Evolutionary conservation across 2,797 vertebrate genomes (phyloP).

Genomic region (Aulostomus chinensis): DNA sequence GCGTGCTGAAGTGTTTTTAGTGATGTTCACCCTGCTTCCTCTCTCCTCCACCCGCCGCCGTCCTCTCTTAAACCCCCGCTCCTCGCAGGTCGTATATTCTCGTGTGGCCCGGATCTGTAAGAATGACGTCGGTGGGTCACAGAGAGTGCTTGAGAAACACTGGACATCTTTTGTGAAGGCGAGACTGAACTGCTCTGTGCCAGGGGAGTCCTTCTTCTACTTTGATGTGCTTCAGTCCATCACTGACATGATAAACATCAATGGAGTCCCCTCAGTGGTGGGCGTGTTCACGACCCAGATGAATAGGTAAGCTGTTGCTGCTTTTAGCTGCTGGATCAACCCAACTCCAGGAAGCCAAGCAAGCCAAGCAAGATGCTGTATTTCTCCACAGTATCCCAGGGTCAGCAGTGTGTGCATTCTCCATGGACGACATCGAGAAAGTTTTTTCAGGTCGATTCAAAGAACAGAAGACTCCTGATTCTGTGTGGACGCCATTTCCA

Average conservation of each 20-base stretch:
- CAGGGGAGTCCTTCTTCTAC: constrained; percentile 98
- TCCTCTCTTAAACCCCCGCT: constrained; percentile 28
- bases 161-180: constrained; percentile 99
- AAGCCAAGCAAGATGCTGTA: not conserved
- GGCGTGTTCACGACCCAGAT: constrained; percentile 98
- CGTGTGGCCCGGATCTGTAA: constrained; percentile 98
- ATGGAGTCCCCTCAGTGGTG: constrained; percentile 89
- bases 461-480: constrained; percentile 97
- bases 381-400: constrained; percentile 88
- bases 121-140: constrained; percentile 96
- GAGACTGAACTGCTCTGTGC: constrained; percentile 95
- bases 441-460: constrained; percentile 96
- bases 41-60: constrained; percentile 22
- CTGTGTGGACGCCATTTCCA: constrained; percentile 96
- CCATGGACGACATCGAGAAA: constrained; percentile 96
- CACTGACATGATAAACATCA: constrained; percentile 93
- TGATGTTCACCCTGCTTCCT: constrained; percentile 52
- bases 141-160: constrained; percentile 95
- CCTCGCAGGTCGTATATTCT: constrained; percentile 92
- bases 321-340: not conserved
- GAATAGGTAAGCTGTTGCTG: constrained; percentile 86
- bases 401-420: constrained; percentile 97
- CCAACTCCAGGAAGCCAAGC: too few species aligned
- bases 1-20: constrained; percentile 67
- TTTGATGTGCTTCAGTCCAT: constrained; percentile 97